Evolutionary conservation across 2,888 invertebrate genomes (phyloP).

Genomic region (Artemia sp.): DNA sequence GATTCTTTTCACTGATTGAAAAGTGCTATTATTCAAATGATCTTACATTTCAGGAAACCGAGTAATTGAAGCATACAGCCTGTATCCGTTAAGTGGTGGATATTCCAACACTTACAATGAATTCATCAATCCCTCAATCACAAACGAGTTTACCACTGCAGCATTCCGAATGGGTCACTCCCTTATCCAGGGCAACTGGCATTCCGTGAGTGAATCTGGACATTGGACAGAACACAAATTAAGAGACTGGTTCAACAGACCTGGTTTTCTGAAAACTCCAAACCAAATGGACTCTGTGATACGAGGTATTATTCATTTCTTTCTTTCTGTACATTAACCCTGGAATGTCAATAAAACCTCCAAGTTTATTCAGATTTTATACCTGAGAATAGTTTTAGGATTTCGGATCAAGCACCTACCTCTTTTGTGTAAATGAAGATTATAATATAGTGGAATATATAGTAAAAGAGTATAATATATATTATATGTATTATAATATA

Average conservation of each 20-base stretch:
- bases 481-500: too few relatives aligned
- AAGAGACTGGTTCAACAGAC: constrained; percentile 27
- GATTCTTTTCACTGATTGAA: not conserved
- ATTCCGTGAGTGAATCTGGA: constrained; percentile 24
- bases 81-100: constrained; percentile 28
- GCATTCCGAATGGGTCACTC: constrained; percentile 38
- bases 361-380: too few relatives aligned
- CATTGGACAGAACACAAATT: constrained; percentile 24
- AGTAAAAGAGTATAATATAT: too few relatives aligned
- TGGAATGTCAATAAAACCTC: too few relatives aligned
- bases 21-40: not conserved
- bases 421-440: too few relatives aligned
- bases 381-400: too few relatives aligned
- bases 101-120: constrained; percentile 32
- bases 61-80: constrained; percentile 28
- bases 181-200: constrained; percentile 32
- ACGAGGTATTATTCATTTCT: constrained; percentile 23
- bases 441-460: too few relatives aligned
- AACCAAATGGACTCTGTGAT: constrained; percentile 26
- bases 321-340: too few relatives aligned
- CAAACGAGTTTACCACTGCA: constrained; percentile 37
- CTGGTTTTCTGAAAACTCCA: constrained; percentile 26
- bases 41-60: constrained; percentile 25
- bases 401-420: too few relatives aligned
- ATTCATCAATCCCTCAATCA: constrained; percentile 32